Percentiles rank a stretch among this genome's conserved stretches.
These are phyloP conservation scores for Beroe forskalii DNA, from an alignment of 37 sponge, comb jelly and placozoan species.

Conservation along the genomic window DNA sequence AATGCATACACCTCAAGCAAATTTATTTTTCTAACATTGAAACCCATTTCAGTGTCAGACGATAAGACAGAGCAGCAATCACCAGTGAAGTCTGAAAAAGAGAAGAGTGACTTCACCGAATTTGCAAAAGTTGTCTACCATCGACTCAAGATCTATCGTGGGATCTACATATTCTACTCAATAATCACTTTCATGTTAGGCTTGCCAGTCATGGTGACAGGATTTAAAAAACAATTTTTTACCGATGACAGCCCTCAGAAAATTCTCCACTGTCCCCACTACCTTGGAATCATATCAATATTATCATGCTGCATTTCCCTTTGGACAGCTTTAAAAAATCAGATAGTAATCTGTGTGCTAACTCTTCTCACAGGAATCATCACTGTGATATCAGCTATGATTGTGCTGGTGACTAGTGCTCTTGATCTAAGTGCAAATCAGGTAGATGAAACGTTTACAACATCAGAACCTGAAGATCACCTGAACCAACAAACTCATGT, in stretches of 20 bases:
- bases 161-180: constrained; percentile 64
- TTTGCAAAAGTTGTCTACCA: constrained; percentile 55
- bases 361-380: constrained; percentile 11
- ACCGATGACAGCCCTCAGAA: not conserved
- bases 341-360: constrained; percentile 62
- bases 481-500: constrained; percentile 57
- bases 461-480: not conserved
- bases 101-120: constrained; percentile 48
- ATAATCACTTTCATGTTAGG: constrained; percentile 55
- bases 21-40: too few species aligned
- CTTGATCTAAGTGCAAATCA: not conserved
- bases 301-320: constrained; percentile 47
- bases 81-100: not conserved
- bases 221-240: constrained; percentile 60
- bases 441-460: not conserved
- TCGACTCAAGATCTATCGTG: constrained; percentile 56
- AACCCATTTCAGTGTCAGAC: constrained; percentile 5
- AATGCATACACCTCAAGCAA: too few species aligned
- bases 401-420: constrained; percentile 63
- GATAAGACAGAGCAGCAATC: not conserved
- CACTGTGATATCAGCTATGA: constrained; percentile 59
- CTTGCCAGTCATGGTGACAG: constrained; percentile 40
- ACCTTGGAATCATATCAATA: constrained; percentile 36
- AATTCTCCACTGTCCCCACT: constrained; percentile 39
- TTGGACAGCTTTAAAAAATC: constrained; percentile 52